Evolutionary conservation across 1,140 invertebrate species (phyloP), one percentile per base, ranked within the genome.

Genomic region (Scaptomyza graminum): DNA sequence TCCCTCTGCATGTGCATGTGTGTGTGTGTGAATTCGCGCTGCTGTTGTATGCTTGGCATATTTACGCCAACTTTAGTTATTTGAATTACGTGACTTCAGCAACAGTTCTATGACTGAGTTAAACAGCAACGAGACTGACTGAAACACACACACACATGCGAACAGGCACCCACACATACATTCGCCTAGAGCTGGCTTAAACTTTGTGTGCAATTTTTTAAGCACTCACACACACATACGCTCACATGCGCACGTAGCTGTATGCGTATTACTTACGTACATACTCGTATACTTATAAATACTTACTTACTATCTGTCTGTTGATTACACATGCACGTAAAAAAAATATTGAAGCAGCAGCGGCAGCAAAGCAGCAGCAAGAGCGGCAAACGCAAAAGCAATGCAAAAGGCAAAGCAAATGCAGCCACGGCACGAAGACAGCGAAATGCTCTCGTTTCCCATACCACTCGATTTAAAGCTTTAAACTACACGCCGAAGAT

Each of bases 31-130:
- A 28, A 57, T 50, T 47, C 13, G 55, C 39, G 57, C 46, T 67
- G 55, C 54, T 67, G 70, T 60, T 73, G 64, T 67, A 81, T 85
- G 78, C 83, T 67, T 67, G 74, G 83, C 83, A 87, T 87, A 87
- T 87, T 87, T 87, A 87, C 83, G 83, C 79, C 83, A 87, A 87
- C 79, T 87, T 87, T 88, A 87, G 83, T 87, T 87, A 88, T 87
- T 87, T 87, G 83, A 87, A 87, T 87, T 87, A 87, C 83, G 83
- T 87, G 83, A 87, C 83, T 87, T 87, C 83, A 68, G 83, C 83
- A 88, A 88, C 83, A 87, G 83, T 87, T 87, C 83, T 74, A 79
- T 69, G 75, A 82, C 78, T 88, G 83, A 69, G 83, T 79, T 71
- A 61, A 65, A 70, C 66, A 73, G 65, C 65, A 41, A 56, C 47